phyloP scores from a whole-genome alignment of 2,113 vertebrate species.

The Rhombomys opimus region DNA sequence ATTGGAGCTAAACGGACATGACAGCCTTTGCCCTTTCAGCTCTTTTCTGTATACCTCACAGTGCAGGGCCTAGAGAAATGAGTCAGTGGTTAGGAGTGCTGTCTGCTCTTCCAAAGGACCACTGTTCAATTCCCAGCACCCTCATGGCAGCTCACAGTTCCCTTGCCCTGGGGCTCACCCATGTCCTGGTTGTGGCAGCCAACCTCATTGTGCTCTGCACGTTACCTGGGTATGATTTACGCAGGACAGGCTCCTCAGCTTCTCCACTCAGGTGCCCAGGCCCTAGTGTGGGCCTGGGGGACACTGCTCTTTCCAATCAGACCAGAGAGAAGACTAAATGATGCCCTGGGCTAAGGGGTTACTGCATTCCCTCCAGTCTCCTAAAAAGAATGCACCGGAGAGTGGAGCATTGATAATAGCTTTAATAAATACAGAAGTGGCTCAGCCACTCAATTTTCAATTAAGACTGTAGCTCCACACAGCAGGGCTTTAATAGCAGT shows the following conservation, averaged over 20 bases:
- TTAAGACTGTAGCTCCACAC: constrained; percentile 58
- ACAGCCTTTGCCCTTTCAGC: neutral
- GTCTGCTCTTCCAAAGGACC: too few species aligned
- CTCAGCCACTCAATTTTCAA: constrained; percentile 58
- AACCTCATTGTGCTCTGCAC: neutral
- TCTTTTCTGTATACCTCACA: neutral
- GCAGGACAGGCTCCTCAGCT: neutral
- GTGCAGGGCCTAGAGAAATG: neutral
- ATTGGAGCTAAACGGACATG: neutral
- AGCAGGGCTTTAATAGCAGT: constrained; percentile 62
- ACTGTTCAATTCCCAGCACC: too few species aligned
- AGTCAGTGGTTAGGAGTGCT: too few species aligned
- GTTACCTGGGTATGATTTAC: fast-evolving
- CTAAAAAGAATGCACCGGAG: neutral
- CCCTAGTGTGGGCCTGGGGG: neutral
- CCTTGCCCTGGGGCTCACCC: neutral
- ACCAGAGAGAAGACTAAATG: neutral
- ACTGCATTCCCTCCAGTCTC: neutral
- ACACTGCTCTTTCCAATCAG: neutral
- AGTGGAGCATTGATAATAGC: neutral
- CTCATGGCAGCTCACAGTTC: neutral
- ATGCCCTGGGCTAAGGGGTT: neutral
- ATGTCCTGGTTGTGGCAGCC: neutral
- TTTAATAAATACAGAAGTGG: constrained; percentile 49
- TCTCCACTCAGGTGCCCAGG: neutral